A percentile compares a stretch with the other conserved stretches of the same genome.
Conservation (phyloP, 1,140 invertebrate species). For the Orius laevigatus region DNA sequence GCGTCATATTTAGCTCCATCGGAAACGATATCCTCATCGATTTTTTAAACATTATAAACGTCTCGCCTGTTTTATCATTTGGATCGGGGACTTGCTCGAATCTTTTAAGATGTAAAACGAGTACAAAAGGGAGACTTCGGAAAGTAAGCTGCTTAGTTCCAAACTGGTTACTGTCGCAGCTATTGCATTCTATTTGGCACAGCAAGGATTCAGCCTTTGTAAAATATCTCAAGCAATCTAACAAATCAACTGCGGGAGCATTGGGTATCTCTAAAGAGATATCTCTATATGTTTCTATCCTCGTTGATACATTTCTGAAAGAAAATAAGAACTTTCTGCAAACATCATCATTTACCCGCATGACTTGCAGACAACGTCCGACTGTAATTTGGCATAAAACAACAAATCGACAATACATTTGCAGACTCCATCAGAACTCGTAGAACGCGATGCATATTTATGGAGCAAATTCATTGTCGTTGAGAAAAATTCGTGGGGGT, state of each 20-base stretch:
- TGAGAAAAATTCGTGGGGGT: constrained; percentile 98
- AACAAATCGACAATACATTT: constrained; percentile 96
- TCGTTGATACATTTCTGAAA: constrained; percentile 84
- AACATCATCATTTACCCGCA: constrained; percentile 53
- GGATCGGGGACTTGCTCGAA: neutral
- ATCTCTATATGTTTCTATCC: constrained; percentile 94
- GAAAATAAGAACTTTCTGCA: constrained; percentile 34
- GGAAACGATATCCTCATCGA: constrained; percentile 91
- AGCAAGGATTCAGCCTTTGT: constrained; percentile 78
- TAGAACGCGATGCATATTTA: constrained; percentile 42
- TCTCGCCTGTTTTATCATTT: constrained; percentile 15
- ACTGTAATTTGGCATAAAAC: constrained; percentile 89
- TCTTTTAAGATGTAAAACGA: constrained; percentile 87
- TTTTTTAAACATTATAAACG: too few relatives aligned
- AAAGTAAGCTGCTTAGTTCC: constrained; percentile 91
- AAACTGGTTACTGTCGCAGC: constrained; percentile 72
- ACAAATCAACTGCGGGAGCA: constrained; percentile 17
- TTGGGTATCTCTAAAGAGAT: constrained; percentile 72
- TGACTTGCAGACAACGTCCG: constrained; percentile 87
- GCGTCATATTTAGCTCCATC: constrained; percentile 89
- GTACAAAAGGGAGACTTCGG: constrained; percentile 85
- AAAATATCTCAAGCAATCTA: constrained; percentile 73
- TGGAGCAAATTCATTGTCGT: constrained; percentile 86
- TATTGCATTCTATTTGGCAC: constrained; percentile 85
- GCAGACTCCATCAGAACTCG: constrained; percentile 33